phyloP scores from a whole-genome alignment of 2,113 vertebrate species.

The Plestiodon gilberti region DNA sequence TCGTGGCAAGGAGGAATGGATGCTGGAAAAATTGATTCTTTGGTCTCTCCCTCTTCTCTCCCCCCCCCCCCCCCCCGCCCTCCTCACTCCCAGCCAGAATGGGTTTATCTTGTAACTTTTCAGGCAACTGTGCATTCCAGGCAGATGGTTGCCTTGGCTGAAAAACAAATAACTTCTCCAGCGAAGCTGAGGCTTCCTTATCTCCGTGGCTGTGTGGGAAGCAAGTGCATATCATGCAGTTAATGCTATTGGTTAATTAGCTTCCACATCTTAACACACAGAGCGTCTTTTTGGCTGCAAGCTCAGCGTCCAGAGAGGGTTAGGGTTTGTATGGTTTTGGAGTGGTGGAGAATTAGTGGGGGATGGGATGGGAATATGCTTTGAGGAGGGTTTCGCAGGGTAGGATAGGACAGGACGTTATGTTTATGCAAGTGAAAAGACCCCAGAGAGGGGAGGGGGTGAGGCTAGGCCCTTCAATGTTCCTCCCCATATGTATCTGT shows the following conservation, averaged over 20 bases:
- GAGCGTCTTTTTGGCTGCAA: neutral
- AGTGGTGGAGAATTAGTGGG: neutral
- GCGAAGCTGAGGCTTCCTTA: neutral
- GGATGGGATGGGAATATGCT: neutral
- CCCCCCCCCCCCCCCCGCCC: too few relatives aligned
- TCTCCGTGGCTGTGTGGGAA: neutral
- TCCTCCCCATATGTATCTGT: neutral
- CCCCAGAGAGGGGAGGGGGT: neutral
- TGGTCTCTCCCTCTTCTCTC: slow-evolving; percentile 1
- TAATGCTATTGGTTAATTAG: neutral
- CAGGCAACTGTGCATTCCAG: slow-evolving; percentile 43
- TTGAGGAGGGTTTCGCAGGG: neutral
- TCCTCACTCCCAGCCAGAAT: neutral
- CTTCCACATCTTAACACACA: neutral
- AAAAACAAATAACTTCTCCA: neutral
- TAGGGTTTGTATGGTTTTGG: neutral
- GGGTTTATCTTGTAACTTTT: slow-evolving; percentile 31
- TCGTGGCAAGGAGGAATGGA: slow-evolving; percentile 38
- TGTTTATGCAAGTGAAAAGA: neutral
- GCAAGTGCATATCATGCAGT: neutral
- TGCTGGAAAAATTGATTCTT: slow-evolving; percentile 28
- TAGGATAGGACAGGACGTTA: neutral
- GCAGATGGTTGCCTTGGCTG: neutral
- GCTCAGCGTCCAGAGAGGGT: neutral
- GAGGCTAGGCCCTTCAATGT: neutral